These are phyloP conservation scores for Notodonta dromedarius DNA, from an alignment of 2,888 invertebrate species.

Conservation along the genomic window DNA sequence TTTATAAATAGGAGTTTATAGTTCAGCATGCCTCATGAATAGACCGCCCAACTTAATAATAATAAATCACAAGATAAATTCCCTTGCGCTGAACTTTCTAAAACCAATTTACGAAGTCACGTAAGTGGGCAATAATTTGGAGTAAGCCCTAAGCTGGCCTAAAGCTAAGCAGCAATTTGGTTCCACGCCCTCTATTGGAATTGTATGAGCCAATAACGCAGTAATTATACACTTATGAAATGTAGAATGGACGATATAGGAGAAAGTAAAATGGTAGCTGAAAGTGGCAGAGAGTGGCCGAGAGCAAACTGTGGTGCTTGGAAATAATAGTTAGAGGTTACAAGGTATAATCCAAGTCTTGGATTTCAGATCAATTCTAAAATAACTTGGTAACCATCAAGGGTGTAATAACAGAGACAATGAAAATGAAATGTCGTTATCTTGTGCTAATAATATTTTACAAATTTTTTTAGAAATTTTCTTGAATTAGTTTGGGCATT, in stretches of 20 bases:
- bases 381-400: constrained; percentile 11
- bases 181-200: constrained; percentile 37
- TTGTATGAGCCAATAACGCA: constrained; percentile 46
- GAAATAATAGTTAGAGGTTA: constrained; percentile 26
- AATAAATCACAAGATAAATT: constrained; percentile 40
- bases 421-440: too few species aligned
- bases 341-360: constrained; percentile 12
- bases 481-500: too few species aligned
- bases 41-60: constrained; percentile 33
- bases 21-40: constrained; percentile 32
- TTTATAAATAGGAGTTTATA: constrained; percentile 23
- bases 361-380: constrained; percentile 27
- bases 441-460: too few species aligned
- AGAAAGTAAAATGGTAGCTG: constrained; percentile 50
- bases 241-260: constrained; percentile 42
- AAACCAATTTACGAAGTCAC: constrained; percentile 49
- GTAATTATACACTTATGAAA: constrained; percentile 59
- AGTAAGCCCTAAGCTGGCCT: constrained; percentile 48
- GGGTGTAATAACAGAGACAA: not conserved
- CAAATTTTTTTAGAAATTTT: too few species aligned
- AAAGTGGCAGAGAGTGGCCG: constrained; percentile 23
- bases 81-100: constrained; percentile 45
- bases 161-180: constrained; percentile 45
- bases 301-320: constrained; percentile 32
- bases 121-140: constrained; percentile 50